Percentiles rank a stretch among this genome's conserved stretches.
Conservation (phyloP, 1,140 invertebrate genomes). For the Scylla paramamosain region DNA sequence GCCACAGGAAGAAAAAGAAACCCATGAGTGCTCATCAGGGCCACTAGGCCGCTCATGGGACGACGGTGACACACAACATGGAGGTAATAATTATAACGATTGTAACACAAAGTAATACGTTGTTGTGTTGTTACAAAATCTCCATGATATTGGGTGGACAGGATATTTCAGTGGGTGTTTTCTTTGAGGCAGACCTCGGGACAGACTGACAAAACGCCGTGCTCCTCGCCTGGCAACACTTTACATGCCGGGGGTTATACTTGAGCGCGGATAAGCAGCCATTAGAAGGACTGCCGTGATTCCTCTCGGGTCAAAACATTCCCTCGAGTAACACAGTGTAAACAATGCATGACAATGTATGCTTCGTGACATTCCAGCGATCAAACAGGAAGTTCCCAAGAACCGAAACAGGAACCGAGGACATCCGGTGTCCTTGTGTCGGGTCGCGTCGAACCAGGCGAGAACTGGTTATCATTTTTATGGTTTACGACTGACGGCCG, state of each 20-base stretch:
- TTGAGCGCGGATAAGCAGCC: no score
- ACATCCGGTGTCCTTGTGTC: background rate
- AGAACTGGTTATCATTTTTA: background rate
- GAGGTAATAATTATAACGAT: no score
- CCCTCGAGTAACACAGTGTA: no score
- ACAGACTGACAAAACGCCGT: background rate
- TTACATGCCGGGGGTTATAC: no score
- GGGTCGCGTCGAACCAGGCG: background rate
- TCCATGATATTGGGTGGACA: no score
- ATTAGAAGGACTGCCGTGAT: no score
- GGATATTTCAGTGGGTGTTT: background rate
- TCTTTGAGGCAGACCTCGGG: background rate
- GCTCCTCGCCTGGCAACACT: background rate
- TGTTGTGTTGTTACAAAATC: no score
- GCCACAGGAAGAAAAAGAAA: background rate
- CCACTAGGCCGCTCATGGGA: background rate
- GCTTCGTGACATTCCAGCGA: background rate
- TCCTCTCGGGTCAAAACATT: no score
- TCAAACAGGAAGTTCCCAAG: background rate
- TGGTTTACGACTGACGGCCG: slow-evolving; percentile 10
- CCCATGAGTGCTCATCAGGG: background rate
- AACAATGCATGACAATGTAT: no score
- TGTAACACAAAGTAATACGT: no score
- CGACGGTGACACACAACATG: background rate
- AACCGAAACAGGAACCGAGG: background rate